Evolutionary conservation across 2,797 vertebrate species (phyloP).

Genomic region (Thunnus albacares): DNA sequence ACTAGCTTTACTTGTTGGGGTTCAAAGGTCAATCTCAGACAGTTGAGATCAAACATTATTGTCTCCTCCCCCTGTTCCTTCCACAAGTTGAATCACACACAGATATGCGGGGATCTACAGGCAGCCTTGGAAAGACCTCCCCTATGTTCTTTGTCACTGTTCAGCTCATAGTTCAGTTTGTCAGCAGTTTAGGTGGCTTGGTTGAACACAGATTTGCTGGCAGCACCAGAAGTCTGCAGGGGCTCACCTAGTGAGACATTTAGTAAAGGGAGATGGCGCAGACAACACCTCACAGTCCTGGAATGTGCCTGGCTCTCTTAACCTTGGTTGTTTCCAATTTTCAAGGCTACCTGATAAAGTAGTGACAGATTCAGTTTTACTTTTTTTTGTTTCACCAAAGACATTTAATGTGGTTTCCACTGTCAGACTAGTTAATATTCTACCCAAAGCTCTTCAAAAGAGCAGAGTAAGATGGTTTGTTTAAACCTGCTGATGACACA

Average conservation of each 20-base stretch:
- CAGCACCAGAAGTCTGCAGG: constrained; percentile 66
- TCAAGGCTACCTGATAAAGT: constrained; percentile 46
- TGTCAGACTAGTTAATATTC: constrained; percentile 64
- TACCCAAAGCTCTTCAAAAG: constrained; percentile 55
- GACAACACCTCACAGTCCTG: constrained; percentile 80
- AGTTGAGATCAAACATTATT: constrained; percentile 55
- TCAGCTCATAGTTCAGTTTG: constrained; percentile 49
- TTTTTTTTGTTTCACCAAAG: constrained; percentile 58
- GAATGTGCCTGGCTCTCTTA: constrained; percentile 75
- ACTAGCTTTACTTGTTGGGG: constrained; percentile 63
- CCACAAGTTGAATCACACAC: constrained; percentile 39
- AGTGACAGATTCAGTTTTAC: neutral
- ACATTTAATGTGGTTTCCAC: constrained; percentile 47
- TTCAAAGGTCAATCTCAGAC: constrained; percentile 59
- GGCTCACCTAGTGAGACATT: constrained; percentile 69
- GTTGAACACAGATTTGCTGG: constrained; percentile 55
- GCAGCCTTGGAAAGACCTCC: constrained; percentile 21
- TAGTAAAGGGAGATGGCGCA: constrained; percentile 68
- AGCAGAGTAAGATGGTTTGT: constrained; percentile 69
- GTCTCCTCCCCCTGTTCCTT: neutral
- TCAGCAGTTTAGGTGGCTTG: constrained; percentile 57
- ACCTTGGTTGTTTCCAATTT: constrained; percentile 46
- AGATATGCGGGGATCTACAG: constrained; percentile 33
- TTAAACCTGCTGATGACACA: constrained; percentile 76
- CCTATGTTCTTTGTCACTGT: constrained; percentile 62